Evolutionary conservation across 2,888 invertebrate genomes (phyloP).

Genomic region (Lithophane semibrunnea): DNA sequence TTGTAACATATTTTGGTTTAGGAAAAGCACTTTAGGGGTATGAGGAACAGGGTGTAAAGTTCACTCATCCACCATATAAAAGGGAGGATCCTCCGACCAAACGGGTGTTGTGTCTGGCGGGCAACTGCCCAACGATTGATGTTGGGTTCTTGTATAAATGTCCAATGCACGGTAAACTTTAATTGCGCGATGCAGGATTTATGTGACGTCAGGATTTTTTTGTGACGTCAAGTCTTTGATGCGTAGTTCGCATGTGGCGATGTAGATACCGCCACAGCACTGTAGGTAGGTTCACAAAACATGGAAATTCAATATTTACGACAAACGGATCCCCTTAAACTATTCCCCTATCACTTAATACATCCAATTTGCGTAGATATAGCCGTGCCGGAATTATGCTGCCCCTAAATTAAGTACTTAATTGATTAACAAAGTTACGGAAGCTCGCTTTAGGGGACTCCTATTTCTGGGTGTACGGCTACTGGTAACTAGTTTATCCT

Average conservation of each 20-base stretch:
- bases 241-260: too few relatives aligned
- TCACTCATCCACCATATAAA: too few relatives aligned
- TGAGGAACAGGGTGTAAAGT: too few relatives aligned
- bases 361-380: slow-evolving; percentile 42
- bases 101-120: too few relatives aligned
- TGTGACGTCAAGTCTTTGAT: too few relatives aligned
- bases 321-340: slow-evolving; percentile 24
- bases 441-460: slow-evolving; percentile 37
- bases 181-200: too few relatives aligned
- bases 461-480: slow-evolving; percentile 28
- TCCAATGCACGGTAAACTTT: too few relatives aligned
- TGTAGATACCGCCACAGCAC: background rate
- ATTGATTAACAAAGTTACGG: slow-evolving; percentile 64
- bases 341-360: slow-evolving; percentile 39
- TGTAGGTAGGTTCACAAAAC: background rate
- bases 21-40: background rate
- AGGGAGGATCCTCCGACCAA: too few relatives aligned
- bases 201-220: too few relatives aligned
- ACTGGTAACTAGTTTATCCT: slow-evolving; percentile 55
- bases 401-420: slow-evolving; percentile 48
- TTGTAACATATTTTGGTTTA: background rate
- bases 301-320: slow-evolving; percentile 20
- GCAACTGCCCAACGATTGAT: too few relatives aligned
- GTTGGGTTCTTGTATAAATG: too few relatives aligned
- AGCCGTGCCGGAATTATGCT: slow-evolving; percentile 43